A percentile compares a stretch with the other conserved stretches of the same genome.
Conservation (phyloP, 2,797 vertebrate species). For the Pangasius krempfi region DNA sequence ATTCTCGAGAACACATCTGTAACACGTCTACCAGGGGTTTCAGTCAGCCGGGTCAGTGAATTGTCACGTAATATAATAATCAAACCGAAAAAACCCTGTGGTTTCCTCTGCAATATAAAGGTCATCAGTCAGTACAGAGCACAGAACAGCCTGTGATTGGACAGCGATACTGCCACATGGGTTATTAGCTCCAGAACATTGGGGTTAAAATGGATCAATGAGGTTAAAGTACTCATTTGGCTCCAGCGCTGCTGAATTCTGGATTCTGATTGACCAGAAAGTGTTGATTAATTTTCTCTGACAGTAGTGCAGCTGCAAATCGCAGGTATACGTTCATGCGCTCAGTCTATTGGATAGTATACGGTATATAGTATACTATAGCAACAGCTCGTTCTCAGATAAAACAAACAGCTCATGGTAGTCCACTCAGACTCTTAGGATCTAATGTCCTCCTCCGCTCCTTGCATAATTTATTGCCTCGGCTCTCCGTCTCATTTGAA, state of each 20-base stretch:
- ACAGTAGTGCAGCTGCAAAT: not conserved
- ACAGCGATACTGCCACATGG: not conserved
- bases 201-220: not conserved
- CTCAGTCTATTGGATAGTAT: not conserved
- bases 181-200: not conserved
- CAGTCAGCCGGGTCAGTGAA: not conserved
- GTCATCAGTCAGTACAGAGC: not conserved
- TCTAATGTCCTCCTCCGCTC: not conserved
- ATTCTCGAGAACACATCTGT: not conserved
- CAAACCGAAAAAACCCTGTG: not conserved
- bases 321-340: not conserved
- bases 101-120: slow-evolving; percentile 3
- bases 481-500: not conserved
- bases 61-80: not conserved
- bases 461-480: not conserved
- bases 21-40: not conserved
- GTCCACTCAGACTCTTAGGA: not conserved
- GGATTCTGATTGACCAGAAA: not conserved
- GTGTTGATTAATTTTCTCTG: not conserved
- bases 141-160: not conserved
- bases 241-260: not conserved
- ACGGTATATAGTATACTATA: not conserved
- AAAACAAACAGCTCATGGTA: not conserved
- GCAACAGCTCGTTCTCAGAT: not conserved
- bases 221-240: not conserved